Conservation (phyloP, 2,888 invertebrate genomes). For the Euproctis similis region DNA sequence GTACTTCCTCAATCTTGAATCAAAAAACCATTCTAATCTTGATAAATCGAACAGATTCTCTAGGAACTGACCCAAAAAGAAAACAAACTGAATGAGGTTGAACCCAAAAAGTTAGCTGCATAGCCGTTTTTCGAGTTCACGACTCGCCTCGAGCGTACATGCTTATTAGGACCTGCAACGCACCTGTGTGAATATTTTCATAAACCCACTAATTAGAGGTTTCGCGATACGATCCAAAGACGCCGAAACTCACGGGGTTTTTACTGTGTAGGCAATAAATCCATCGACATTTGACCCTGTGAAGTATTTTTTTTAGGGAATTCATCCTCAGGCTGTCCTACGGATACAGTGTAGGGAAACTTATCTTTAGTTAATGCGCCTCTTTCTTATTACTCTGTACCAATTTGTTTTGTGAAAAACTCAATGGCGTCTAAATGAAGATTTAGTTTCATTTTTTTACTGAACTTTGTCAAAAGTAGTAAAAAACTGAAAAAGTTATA, state of each 20-base stretch:
- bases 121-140: slow-evolving; percentile 43
- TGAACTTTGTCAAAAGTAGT: too few relatives aligned
- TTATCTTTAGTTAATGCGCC: slow-evolving; percentile 24
- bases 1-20: too few relatives aligned
- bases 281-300: slow-evolving; percentile 73
- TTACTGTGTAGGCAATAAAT: slow-evolving; percentile 72
- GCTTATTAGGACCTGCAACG: slow-evolving; percentile 68
- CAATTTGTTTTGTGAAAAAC: too few relatives aligned
- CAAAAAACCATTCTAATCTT: too few relatives aligned
- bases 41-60: slow-evolving; percentile 32
- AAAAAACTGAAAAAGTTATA: too few relatives aligned
- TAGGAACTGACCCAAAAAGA: slow-evolving; percentile 58
- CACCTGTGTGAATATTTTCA: slow-evolving; percentile 76
- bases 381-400: too few relatives aligned
- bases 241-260: slow-evolving; percentile 62
- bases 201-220: slow-evolving; percentile 75
- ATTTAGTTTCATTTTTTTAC: too few relatives aligned
- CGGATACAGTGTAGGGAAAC: slow-evolving; percentile 43
- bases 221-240: slow-evolving; percentile 72
- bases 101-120: slow-evolving; percentile 63
- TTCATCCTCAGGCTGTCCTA: slow-evolving; percentile 61
- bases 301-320: slow-evolving; percentile 61
- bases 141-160: slow-evolving; percentile 67
- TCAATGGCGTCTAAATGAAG: too few relatives aligned
- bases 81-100: slow-evolving; percentile 55